Evolutionary conservation across 2,797 vertebrate genomes (phyloP), one percentile per base, ranked within the genome.

Genomic region (Fundulus diaphanus): DNA sequence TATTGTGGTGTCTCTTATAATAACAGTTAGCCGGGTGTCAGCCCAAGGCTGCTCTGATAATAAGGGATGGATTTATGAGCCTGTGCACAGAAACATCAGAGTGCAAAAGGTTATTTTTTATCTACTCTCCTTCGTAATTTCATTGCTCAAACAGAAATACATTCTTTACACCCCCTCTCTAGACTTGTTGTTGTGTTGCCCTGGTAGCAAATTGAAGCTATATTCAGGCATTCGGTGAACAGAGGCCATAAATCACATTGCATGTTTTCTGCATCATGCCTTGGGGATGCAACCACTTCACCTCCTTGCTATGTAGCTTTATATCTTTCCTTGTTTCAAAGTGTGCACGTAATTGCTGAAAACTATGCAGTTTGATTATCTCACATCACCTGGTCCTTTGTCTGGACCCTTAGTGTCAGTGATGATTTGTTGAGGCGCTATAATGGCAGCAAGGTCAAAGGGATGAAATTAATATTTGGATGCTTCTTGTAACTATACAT

Each of bases 401-500:
- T 68, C 51, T 20, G 71, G 66, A 56, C 68, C 40, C 12, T 80
- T 82, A 76, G 67, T 86, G 79, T 81, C 70, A 66, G 81, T 72
- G 54, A 65, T 74, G 69, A 84, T 76, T 54, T 68, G 51, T 61
- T 52, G 72, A 48, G 73, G 67, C 73, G 73, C 73, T 80, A 69
- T 89, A 91, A 90, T 93, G 92, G 92, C 72, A 76, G 31, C 35
- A 7, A 57, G 29, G 78, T 78, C 79, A 82, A 42, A 76, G 44
- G 83, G 77, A 88, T 88, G 3, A 91, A 93, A 94, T 92, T 84
- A 91, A 89, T 94, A 90, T 95, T 94, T 95, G 83, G 82, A 71
- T 86, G 18, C 94, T 35, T 86, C 69, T 72, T 72, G 94, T 94
- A 94, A 90, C 94, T 88, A 94, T 86, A 92, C 77, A 91, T 89